A percentile compares a stretch with the other conserved stretches of the same genome.
These are phyloP conservation scores for Periphyllus acericola DNA, from an alignment of 2,888 invertebrate genomes.

Conservation along the genomic window DNA sequence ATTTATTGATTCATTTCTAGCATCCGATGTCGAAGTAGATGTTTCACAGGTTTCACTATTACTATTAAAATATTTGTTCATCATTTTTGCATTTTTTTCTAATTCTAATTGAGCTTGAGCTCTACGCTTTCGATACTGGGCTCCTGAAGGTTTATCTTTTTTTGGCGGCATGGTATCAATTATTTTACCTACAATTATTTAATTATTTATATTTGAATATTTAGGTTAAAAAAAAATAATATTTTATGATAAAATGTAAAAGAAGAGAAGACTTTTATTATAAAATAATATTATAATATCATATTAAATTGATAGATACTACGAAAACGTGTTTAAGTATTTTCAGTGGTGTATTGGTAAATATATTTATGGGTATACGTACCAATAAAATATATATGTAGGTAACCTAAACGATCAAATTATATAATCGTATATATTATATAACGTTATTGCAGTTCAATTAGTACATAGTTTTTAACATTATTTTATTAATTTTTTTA, in stretches of 20 bases:
- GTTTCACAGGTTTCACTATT: conserved; percentile 13
- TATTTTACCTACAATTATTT: not conserved
- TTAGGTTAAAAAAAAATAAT: conserved; percentile 1
- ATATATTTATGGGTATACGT: too few relatives aligned
- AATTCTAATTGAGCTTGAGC: conserved; percentile 17
- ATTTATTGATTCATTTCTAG: conserved; percentile 10
- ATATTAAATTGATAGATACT: conserved; percentile 7
- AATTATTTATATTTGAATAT: not conserved
- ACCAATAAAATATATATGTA: too few relatives aligned
- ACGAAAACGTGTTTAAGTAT: not conserved
- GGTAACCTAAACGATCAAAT: too few relatives aligned
- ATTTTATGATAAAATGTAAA: conserved; percentile 14
- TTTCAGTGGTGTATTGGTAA: too few relatives aligned
- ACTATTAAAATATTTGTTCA: conserved; percentile 6
- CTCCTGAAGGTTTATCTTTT: conserved; percentile 24
- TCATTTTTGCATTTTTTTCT: conserved; percentile 22
- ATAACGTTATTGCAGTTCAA: too few relatives aligned
- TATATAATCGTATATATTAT: too few relatives aligned
- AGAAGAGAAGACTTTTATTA: not conserved
- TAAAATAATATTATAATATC: not conserved
- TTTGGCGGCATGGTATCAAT: conserved; percentile 24
- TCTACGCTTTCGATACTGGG: conserved; percentile 16
- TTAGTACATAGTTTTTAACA: too few relatives aligned
- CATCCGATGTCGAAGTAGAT: not conserved
- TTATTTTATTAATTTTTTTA: too few relatives aligned